phyloP scores from a whole-genome alignment of 2,888 invertebrate genomes.

The Andrena camellia region DNA sequence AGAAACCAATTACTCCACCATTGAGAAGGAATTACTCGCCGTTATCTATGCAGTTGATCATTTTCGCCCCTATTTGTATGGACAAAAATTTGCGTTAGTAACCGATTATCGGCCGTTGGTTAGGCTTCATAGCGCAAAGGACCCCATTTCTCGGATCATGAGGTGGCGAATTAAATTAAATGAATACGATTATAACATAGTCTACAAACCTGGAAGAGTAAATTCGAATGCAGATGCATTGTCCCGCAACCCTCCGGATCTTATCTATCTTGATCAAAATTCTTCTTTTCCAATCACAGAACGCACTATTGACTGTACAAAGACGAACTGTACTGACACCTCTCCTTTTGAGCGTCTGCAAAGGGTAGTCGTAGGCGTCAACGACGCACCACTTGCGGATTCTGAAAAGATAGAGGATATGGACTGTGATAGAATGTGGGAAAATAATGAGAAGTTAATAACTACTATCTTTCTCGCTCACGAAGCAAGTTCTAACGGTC shows the following conservation, averaged over 20 bases:
- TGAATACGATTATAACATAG: not conserved
- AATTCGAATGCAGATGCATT: not conserved
- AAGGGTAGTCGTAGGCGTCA: not conserved
- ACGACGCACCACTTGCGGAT: not conserved
- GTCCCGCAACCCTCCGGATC: not conserved
- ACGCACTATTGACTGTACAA: no score
- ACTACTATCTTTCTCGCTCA: not conserved
- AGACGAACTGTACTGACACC: not conserved
- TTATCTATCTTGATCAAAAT: accelerated
- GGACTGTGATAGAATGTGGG: not conserved
- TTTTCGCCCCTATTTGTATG: not conserved
- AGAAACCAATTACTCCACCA: not conserved
- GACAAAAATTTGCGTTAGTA: not conserved
- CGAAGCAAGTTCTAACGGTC: not conserved
- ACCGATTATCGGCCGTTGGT: not conserved
- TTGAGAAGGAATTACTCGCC: not conserved
- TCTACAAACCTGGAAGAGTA: not conserved
- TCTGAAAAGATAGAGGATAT: not conserved
- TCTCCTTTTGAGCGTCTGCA: not conserved
- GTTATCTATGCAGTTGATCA: not conserved
- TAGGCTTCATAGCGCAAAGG: not conserved
- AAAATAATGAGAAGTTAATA: not conserved
- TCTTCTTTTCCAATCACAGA: no score
- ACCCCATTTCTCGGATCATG: not conserved
- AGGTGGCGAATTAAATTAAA: not conserved